A percentile compares a stretch with the other conserved stretches of the same genome.
Evolutionary conservation across 2,113 vertebrate genomes (phyloP).

Genomic region (Hypocryptadius cinnamomeus): DNA sequence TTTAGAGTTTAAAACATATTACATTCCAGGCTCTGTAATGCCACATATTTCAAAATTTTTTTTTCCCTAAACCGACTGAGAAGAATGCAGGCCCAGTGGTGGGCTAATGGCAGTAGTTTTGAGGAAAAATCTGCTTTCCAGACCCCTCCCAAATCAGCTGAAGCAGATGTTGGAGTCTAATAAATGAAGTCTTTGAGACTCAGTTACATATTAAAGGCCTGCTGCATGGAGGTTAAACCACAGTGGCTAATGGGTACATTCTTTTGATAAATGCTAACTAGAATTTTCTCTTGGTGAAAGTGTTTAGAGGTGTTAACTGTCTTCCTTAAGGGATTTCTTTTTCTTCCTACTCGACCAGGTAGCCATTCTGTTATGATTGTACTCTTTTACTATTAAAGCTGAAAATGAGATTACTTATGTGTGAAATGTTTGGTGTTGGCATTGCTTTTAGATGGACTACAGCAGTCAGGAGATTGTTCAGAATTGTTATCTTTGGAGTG

Average conservation of each 20-base stretch:
- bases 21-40: neutral
- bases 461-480: neutral
- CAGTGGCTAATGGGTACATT: neutral
- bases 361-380: neutral
- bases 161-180: neutral
- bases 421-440: neutral
- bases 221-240: neutral
- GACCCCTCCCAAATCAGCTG: neutral
- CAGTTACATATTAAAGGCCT: neutral
- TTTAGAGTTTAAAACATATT: neutral
- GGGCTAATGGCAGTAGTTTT: neutral
- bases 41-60: neutral
- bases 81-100: neutral
- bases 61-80: neutral
- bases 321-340: neutral
- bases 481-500: neutral
- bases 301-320: neutral
- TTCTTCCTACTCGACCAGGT: neutral
- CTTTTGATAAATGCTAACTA: neutral
- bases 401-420: neutral
- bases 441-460: neutral
- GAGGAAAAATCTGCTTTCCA: neutral
- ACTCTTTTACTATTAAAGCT: neutral
- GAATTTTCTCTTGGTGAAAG: neutral
- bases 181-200: neutral